Base-by-base conservation (phyloP, 1,140 invertebrate species). In the Paracyclopina nana region DNA sequence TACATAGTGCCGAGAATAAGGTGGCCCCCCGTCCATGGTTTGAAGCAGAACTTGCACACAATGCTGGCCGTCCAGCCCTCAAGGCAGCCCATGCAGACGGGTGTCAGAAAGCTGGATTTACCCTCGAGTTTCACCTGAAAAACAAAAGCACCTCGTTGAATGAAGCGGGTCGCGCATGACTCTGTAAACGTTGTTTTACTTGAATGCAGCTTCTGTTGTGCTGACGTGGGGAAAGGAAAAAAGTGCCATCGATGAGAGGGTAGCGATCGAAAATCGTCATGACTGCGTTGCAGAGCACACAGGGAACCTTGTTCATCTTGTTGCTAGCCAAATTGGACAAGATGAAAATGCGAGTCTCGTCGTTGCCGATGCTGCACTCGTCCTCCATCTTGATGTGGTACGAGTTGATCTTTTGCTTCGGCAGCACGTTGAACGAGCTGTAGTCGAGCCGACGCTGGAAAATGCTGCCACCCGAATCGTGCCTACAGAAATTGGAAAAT, bases 361-460 rank as follows among this genome's bases (percentile, higher is more conserved):
- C 91, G 67, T 94, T 95, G 56, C 90, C 88, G 63, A 91, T 85
- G 63, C 87, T 87, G 42, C 85, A 84, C 61, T 95, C 90, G 63
- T 96, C 91, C 67, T 96, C 90, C 72, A 95, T 92, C 81, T 94
- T 91, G 63, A 94, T 92, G 72, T 94, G 87, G 73, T 94, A 95
- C 59, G 88, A 91, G 72, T 97, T 97, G 62, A 92, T 78, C 71
- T 92, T 92, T 62, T 87, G 80, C 62, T 79, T 79, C 48, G 90
- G 90, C 57, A 96, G 71, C 52, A 77, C 74, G 64, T 90, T 94
- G 73, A 95, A 95, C 28, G 84, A 83, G 57, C 84, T 86, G 70
- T 92, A 88, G 68, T 95, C 87, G 59, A 80, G 69, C 53, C 91
- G 77, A 56, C 85, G 76, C 20, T 78, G 80, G 64, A 92, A 91